Percentiles rank a stretch among this genome's conserved stretches.
Evolutionary conservation across 2,797 vertebrate species (phyloP).

Genomic region (Rhodeus uyekii): DNA sequence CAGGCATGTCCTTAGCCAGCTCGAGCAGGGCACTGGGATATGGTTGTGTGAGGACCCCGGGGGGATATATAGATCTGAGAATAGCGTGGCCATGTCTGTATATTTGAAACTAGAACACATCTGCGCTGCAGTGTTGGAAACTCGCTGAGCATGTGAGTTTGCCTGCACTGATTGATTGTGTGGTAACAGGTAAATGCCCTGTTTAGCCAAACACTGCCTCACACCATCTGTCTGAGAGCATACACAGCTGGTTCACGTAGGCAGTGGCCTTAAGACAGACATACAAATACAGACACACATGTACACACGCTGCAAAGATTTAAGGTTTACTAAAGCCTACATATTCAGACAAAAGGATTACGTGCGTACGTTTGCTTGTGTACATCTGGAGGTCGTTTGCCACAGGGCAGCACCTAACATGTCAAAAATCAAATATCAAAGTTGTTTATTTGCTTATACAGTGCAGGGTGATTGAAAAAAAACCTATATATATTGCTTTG

Average conservation of each 20-base stretch:
- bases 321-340: constrained; percentile 33
- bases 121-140: constrained; percentile 38
- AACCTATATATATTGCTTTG: constrained; percentile 14
- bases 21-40: constrained; percentile 28
- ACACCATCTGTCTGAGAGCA: constrained; percentile 49
- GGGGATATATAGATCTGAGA: constrained; percentile 26
- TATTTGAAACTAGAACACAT: constrained; percentile 40
- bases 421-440: constrained; percentile 34
- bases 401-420: constrained; percentile 33
- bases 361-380: neutral
- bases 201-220: constrained; percentile 38
- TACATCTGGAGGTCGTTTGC: neutral
- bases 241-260: constrained; percentile 25
- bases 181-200: constrained; percentile 53
- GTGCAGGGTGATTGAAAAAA: neutral
- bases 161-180: constrained; percentile 48
- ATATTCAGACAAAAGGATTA: constrained; percentile 12
- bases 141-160: constrained; percentile 29
- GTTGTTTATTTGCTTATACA: neutral
- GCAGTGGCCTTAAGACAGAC: constrained; percentile 64
- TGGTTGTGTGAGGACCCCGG: neutral
- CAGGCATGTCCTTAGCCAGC: constrained; percentile 45
- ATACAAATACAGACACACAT: constrained; percentile 29
- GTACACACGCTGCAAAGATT: constrained; percentile 32
- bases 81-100: constrained; percentile 10